Percentiles rank a stretch among this genome's conserved stretches.
These are phyloP conservation scores for Cephus pulcher DNA, from an alignment of 2,888 invertebrate genomes.

Conservation along the genomic window DNA sequence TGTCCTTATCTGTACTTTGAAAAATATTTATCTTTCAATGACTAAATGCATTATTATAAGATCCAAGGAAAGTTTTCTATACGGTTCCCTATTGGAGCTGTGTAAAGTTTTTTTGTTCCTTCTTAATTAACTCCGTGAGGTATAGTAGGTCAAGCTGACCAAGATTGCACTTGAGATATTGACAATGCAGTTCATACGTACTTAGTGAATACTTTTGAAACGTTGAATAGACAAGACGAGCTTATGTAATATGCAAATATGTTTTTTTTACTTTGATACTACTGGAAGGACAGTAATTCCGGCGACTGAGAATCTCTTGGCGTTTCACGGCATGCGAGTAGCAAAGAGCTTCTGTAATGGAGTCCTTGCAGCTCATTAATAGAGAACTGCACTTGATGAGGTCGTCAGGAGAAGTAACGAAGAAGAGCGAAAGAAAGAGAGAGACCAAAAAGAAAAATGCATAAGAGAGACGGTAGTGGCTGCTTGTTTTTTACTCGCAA, in stretches of 20 bases:
- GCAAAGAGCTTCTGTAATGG: constrained; percentile 13
- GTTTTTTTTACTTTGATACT: background rate
- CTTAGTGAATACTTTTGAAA: background rate
- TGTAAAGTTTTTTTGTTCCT: background rate
- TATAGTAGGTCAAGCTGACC: background rate
- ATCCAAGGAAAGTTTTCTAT: background rate
- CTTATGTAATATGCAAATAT: background rate
- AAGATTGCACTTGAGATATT: background rate
- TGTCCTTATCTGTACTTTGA: no score
- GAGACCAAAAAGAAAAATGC: background rate
- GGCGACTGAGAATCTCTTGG: background rate
- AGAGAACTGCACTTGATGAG: constrained; percentile 54
- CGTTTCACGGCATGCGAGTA: background rate
- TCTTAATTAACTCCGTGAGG: background rate
- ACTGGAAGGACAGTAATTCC: background rate
- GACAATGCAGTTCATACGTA: background rate
- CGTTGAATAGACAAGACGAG: background rate
- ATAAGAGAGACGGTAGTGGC: background rate
- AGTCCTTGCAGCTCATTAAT: constrained; percentile 53
- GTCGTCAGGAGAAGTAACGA: constrained; percentile 20
- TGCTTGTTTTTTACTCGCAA: background rate
- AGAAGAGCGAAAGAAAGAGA: constrained; percentile 11
- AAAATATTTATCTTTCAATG: background rate
- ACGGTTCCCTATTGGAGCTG: background rate
- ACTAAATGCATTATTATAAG: background rate